phyloP scores from a whole-genome alignment of 1,140 invertebrate genomes.

The Battus philenor region DNA sequence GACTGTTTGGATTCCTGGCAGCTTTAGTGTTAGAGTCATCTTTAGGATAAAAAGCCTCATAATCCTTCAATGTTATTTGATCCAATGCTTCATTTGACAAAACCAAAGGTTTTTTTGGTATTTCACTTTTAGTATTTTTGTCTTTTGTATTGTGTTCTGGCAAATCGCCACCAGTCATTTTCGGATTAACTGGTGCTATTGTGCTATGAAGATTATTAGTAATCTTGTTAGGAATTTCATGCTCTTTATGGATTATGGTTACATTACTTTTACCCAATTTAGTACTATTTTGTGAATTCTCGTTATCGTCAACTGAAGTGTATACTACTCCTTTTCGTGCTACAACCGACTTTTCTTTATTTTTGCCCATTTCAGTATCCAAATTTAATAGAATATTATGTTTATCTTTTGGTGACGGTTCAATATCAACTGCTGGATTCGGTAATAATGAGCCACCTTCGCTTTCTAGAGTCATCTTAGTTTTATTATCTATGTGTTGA shows the following conservation, averaged over 20 bases:
- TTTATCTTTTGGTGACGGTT: slow-evolving; percentile 33
- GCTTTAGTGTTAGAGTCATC: slow-evolving; percentile 26
- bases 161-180: neutral
- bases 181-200: too few species aligned
- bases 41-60: slow-evolving; percentile 21
- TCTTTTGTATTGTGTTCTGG: neutral
- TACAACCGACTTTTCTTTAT: slow-evolving; percentile 37
- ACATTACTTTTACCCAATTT: slow-evolving; percentile 11
- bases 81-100: slow-evolving; percentile 33
- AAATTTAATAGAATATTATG: slow-evolving; percentile 27
- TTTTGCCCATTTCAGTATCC: slow-evolving; percentile 35
- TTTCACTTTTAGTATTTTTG: slow-evolving; percentile 12
- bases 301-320: slow-evolving; percentile 19
- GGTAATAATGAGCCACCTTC: slow-evolving; percentile 39
- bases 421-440: slow-evolving; percentile 18
- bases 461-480: slow-evolving; percentile 28
- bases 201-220: too few species aligned
- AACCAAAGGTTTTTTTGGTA: slow-evolving; percentile 23
- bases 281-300: slow-evolving; percentile 8
- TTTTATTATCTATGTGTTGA: slow-evolving; percentile 21
- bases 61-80: slow-evolving; percentile 28
- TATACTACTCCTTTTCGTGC: slow-evolving; percentile 45
- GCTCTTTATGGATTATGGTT: neutral
- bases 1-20: slow-evolving; percentile 34
- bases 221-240: neutral